Base-by-base conservation (phyloP, 2,797 vertebrate species). In the Bufotes viridis region DNA sequence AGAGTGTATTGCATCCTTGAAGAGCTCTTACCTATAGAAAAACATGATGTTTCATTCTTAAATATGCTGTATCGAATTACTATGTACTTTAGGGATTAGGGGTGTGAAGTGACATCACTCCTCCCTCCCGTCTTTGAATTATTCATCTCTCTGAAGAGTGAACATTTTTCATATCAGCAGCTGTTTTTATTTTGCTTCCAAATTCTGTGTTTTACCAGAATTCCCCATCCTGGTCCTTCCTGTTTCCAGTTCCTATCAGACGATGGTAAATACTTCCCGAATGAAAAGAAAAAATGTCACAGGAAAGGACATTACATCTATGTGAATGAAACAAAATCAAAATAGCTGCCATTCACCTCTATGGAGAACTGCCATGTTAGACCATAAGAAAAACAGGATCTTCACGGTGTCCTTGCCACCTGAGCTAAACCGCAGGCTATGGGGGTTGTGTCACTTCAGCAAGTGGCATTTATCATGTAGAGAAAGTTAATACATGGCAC, bases 261-360 rank as follows among this genome's bases (percentile, higher is more conserved):
- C 15, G 13, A 72, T 72, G 26, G 69, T 15, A 72, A 34, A 34
- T 34, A 72, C 69, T 72, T 72, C 69, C 69, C 34, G 69, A 72
- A 72, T 26, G 29, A 72, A 72, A 72, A 72, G 67, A 69, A 72
- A 72, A 72, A 17, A 72, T 72, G 69, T 70, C 69, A 70, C 69
- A 70, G 69, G 69, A 70, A 70, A 34, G 11, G 69, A 70, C 69
- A 34, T 34, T 70, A 70, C 69, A 34, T 70, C 6, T 29, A 7
- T 34, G 18, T 3, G 14, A 72, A 72, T 72, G 3, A 34, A 34
- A 9, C 7, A 2, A 72, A 34, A 34, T 72, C 29, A 72, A 0
- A 34, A 8, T 29, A 17, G 26, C 29, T 70, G 7, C 15, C 15
- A 70, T 34, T 70, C 26, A 34, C 69, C 26, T 34, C 69, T 8